Percentiles rank a stretch among this genome's conserved stretches.
These are phyloP conservation scores for Acomys russatus DNA, from an alignment of 2,797 vertebrate genomes.

Conservation along the genomic window DNA sequence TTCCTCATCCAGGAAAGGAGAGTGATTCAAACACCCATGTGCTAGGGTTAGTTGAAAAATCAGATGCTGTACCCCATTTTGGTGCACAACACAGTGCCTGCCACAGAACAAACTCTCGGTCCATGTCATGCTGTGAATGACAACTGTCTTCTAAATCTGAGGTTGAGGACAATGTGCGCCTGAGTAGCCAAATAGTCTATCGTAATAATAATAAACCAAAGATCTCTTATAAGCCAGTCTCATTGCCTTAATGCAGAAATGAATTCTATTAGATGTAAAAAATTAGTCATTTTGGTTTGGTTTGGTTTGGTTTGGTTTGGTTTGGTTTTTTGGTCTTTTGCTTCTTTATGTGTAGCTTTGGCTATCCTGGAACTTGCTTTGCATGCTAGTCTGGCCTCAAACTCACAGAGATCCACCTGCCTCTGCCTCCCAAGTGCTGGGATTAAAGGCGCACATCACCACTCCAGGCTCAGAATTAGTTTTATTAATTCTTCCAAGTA, in stretches of 20 bases:
- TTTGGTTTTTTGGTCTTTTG: too few relatives aligned
- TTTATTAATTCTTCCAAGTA: background rate
- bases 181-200: background rate
- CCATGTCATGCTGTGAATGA: background rate
- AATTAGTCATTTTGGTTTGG: too few relatives aligned
- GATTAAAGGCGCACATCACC: too few relatives aligned
- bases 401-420: too few relatives aligned
- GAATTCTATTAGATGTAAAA: background rate
- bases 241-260: background rate
- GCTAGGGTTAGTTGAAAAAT: background rate
- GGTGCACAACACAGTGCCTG: background rate
- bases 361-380: too few relatives aligned
- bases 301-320: too few relatives aligned
- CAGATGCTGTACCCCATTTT: background rate
- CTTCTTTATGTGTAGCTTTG: too few relatives aligned
- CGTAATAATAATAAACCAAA: constrained; percentile 1
- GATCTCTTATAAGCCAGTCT: background rate
- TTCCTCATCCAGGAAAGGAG: background rate
- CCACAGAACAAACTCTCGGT: background rate
- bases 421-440: too few relatives aligned
- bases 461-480: background rate
- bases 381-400: too few relatives aligned
- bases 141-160: background rate
- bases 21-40: background rate
- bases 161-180: background rate